phyloP scores from a whole-genome alignment of 2,113 vertebrate genomes.

The Malurus melanocephalus region DNA sequence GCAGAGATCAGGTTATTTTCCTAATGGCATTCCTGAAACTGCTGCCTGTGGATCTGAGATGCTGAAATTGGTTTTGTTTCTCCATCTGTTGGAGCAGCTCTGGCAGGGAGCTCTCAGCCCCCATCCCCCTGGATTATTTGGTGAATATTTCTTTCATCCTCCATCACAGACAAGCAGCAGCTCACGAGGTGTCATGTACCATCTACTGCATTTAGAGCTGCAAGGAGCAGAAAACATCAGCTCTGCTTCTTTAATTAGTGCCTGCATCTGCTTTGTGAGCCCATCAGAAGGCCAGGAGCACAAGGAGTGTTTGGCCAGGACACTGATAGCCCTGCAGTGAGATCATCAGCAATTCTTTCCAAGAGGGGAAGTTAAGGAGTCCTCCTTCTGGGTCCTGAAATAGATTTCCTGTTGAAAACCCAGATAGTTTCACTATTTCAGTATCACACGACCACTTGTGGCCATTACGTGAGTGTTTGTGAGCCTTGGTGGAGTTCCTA shows the following conservation, averaged over 20 bases:
- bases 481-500: neutral
- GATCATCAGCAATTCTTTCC: slow-evolving; percentile 42
- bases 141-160: slow-evolving; percentile 42
- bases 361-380: slow-evolving; percentile 38
- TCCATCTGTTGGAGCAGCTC: neutral
- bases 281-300: slow-evolving; percentile 46
- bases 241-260: slow-evolving; percentile 52
- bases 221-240: slow-evolving; percentile 31
- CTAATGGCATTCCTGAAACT: neutral
- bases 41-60: neutral
- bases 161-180: slow-evolving; percentile 48
- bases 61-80: neutral
- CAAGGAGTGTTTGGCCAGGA: slow-evolving; percentile 50
- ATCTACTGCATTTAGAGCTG: slow-evolving; percentile 55
- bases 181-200: slow-evolving; percentile 54
- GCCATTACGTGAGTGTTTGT: neutral
- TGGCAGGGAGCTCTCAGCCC: neutral
- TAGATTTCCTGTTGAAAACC: slow-evolving; percentile 62
- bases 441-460: slow-evolving; percentile 9
- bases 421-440: neutral
- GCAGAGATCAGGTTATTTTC: neutral
- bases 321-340: slow-evolving; percentile 42
- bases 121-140: slow-evolving; percentile 29
- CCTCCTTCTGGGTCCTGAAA: slow-evolving; percentile 34
- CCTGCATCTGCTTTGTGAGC: slow-evolving; percentile 38